phyloP scores from a whole-genome alignment of 64 coral and sea anemone species.

The Porites australiensis region DNA sequence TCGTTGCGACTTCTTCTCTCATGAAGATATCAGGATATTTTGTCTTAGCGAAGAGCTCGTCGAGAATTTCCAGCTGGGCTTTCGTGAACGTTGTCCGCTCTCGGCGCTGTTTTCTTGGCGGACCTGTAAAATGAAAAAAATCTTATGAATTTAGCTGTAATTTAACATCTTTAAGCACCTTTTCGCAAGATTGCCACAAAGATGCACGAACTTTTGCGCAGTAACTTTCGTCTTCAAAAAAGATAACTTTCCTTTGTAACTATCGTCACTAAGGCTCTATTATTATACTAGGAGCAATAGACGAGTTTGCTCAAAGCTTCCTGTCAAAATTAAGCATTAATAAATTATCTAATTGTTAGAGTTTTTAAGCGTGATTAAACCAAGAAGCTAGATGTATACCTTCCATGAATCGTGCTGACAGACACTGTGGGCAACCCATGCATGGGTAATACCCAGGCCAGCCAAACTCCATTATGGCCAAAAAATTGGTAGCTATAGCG shows the following conservation, averaged over 20 bases:
- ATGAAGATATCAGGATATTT: slow-evolving; percentile 99
- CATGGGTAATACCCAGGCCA: slow-evolving; percentile 24
- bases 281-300: too few relatives aligned
- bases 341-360: background rate
- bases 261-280: too few relatives aligned
- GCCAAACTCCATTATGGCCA: background rate
- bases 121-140: slow-evolving; percentile 27
- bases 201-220: too few relatives aligned
- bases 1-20: slow-evolving; percentile 97
- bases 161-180: background rate
- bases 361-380: background rate
- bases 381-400: background rate
- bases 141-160: background rate
- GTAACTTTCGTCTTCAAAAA: too few relatives aligned
- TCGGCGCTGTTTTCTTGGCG: slow-evolving; percentile 91
- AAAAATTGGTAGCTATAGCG: background rate
- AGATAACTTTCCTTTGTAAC: too few relatives aligned
- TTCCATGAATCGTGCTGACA: slow-evolving; percentile 24
- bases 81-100: slow-evolving; percentile 98
- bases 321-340: background rate
- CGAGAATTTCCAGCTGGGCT: slow-evolving; percentile 94
- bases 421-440: slow-evolving; percentile 28
- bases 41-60: slow-evolving; percentile 96
- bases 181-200: too few relatives aligned
- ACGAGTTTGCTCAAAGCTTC: too few relatives aligned